phyloP scores from a whole-genome alignment of 2,113 vertebrate species.

The Numenius arquata region DNA sequence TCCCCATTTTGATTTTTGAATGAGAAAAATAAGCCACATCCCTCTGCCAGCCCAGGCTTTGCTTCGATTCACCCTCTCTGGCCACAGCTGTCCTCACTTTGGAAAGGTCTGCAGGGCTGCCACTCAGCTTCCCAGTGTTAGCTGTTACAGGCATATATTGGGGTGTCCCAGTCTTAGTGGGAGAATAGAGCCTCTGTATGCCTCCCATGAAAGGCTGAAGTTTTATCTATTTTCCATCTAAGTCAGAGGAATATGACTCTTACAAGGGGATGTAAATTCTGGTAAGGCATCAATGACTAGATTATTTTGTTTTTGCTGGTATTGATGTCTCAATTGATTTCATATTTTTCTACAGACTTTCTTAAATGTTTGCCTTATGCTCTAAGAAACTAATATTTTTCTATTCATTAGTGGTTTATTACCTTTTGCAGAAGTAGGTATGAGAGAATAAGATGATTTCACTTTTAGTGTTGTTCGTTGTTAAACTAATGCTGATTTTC shows the following conservation, averaged over 20 bases:
- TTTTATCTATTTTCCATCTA: not conserved
- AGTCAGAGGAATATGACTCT: not conserved
- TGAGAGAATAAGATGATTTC: not conserved
- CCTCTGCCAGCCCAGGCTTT: not conserved
- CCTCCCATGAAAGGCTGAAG: not conserved
- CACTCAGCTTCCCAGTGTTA: not conserved
- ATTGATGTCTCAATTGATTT: not conserved
- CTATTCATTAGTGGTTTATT: not conserved
- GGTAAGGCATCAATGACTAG: not conserved
- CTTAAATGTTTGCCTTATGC: not conserved
- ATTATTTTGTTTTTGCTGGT: not conserved
- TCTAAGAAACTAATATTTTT: not conserved
- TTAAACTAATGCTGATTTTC: not conserved
- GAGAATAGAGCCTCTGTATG: not conserved
- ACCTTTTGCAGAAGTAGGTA: not conserved
- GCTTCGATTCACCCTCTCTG: not conserved
- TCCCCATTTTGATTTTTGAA: not conserved
- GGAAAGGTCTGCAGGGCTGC: not conserved
- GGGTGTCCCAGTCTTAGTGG: too few relatives aligned
- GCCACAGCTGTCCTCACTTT: not conserved
- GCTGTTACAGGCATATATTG: accelerated
- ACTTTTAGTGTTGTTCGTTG: not conserved
- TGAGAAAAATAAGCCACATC: not conserved
- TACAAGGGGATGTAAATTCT: not conserved
- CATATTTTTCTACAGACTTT: not conserved